phyloP scores from a whole-genome alignment of 2,888 invertebrate species.

The Druceiella hillmani region DNA sequence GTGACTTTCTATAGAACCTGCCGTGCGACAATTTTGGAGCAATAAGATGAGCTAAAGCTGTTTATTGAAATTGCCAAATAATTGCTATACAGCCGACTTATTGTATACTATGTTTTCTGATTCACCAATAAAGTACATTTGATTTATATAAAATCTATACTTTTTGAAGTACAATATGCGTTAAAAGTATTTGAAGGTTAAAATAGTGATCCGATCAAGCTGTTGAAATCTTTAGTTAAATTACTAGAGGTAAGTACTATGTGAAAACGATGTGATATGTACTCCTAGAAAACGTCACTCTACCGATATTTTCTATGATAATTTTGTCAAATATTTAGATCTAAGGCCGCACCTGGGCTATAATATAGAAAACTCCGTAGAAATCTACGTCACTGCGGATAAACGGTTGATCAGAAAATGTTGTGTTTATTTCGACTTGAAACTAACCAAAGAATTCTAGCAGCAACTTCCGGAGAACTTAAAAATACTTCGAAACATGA shows the following conservation, averaged over 20 bases:
- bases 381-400: no score
- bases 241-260: neutral
- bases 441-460: constrained; percentile 15
- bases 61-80: no score
- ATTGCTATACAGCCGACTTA: no score
- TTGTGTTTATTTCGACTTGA: constrained; percentile 12
- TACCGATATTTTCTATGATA: constrained; percentile 6
- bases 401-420: constrained; percentile 8
- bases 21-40: no score
- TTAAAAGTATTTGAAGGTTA: constrained; percentile 9
- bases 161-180: no score
- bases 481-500: constrained; percentile 7
- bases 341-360: constrained; percentile 9
- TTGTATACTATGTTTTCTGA: no score
- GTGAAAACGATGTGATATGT: constrained; percentile 4
- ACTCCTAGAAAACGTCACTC: constrained; percentile 2
- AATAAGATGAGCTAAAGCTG: no score
- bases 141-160: no score
- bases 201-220: constrained; percentile 5
- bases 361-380: no score
- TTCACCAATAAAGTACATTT: no score
- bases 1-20: no score
- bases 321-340: constrained; percentile 9
- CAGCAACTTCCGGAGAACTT: constrained; percentile 13
- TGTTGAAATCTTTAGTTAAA: constrained; percentile 5